Evolutionary conservation across 2,888 invertebrate genomes (phyloP), one percentile per base, ranked within the genome.

Genomic region (Nipponacmea schrenckii): DNA sequence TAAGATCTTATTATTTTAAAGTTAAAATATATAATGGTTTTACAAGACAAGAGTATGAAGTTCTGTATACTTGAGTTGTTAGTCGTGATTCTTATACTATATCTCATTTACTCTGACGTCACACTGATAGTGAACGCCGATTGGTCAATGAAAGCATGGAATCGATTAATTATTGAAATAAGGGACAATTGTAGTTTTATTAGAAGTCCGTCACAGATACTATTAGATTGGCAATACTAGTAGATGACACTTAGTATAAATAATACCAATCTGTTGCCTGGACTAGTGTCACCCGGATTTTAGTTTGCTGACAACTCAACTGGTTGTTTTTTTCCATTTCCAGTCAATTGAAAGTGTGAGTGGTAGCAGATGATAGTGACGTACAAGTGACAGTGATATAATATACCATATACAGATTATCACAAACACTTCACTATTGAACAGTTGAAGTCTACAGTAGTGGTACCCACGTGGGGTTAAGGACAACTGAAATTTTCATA

Each of bases 81-180:
- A 39, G 39, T 39, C 39, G 39, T 39, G 39, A 39, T 39, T 39
- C 39, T 39, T 39, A 39, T 7, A 39, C 39, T 39, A 39, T 39
- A 5, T 39, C 24, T 24, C 24, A 56, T 20, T 56, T 24, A 56
- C 24, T 24, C 20, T 56, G 56, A 56, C 56, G 56, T 56, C 56
- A 56, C 20, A 56, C 20, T 24, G 24, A 56, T 14, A 24, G 5
- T 14, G 20, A 24, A 14, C 10, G 56, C 56, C 20, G 56, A 56
- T 56, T 56, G 56, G 56, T 56, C 14, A 20, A 56, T 24, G 20
- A 56, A 56, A 8, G 56, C 56, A 56, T 56, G 56, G 56, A 56
- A 56, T 56, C 56, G 56, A 56, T 56, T 56, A 56, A 56, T 56
- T 56, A 56, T 56, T 56, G 56, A 56, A 56, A 56, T 56, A 56